Base-by-base conservation (phyloP, 2,797 vertebrate genomes). In the Varecia variegata region DNA sequence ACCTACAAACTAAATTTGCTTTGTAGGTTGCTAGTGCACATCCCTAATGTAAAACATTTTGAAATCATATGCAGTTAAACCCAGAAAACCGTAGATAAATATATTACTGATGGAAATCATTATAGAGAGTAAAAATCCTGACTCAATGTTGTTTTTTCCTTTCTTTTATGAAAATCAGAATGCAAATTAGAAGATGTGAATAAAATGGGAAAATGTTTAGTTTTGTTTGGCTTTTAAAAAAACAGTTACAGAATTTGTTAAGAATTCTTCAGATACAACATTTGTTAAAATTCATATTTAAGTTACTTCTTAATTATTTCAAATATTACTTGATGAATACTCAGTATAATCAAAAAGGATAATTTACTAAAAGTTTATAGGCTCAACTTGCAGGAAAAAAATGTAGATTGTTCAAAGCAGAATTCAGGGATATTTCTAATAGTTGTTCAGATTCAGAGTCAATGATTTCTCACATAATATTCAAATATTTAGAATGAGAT, bases 21-120 rank as follows among this genome's bases (percentile, higher is more conserved):
- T 81, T 79, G 47, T 8, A 76, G 15, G n/a, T 50, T 90, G 77
- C 20, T 32, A 87, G 30, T 5, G 45, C 2, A 79, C 11, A 73
- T 20, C 38, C 4, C 56, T 87, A 93, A 83, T 27, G 43, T 12
- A n/a, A 58, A 77, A 45, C 9, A 47, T 20, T 62, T 73, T 73
- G 56, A 93, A 96, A 84, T 71, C 30, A 21, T 35, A 58, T 30
- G 25, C 52, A 73, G 25, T 40, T 76, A 97, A 96, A 79, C 27
- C 47, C 83, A 85, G 93, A 98, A 97, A 86, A 93, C 52, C 90
- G 67, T 95, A 40, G 38, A 94, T 67, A 80, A 93, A 70, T 3
- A 86, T 73, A 12, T 18, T 47, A 74, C 15, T 58, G 81, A 45
- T 54, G 77, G 40, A 92, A 94, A 87, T 23, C 11, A 83, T 32